Conservation (phyloP, 2,113 vertebrate species). For the Pterocles orientalis region DNA sequence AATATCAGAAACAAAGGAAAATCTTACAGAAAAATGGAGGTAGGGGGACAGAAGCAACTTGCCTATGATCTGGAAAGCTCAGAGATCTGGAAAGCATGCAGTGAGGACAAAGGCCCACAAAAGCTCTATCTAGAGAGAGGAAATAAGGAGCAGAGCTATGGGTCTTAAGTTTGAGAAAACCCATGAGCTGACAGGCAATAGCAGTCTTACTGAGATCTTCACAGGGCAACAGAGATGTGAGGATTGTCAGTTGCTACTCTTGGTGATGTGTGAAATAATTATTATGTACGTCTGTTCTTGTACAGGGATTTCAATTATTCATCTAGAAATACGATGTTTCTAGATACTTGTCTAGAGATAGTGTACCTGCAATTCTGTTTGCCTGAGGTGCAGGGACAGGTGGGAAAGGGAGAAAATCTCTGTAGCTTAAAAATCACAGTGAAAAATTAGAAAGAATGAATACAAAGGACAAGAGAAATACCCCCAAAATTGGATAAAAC, state of each 20-base stretch:
- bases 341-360: not conserved
- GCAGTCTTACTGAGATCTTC: not conserved
- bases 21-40: not conserved
- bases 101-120: not conserved
- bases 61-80: not conserved
- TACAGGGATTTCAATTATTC: not conserved
- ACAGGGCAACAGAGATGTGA: not conserved
- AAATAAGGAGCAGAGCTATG: not conserved
- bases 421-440: not conserved
- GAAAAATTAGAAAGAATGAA: not conserved
- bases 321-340: not conserved
- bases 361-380: not conserved
- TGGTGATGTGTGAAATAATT: not conserved
- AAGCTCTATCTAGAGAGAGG: not conserved
- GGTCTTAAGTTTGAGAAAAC: not conserved
- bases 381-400: not conserved
- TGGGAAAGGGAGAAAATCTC: not conserved
- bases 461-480: not conserved
- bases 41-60: not conserved
- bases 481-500: not conserved
- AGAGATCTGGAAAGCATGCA: not conserved
- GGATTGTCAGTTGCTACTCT: not conserved
- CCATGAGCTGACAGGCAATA: not conserved
- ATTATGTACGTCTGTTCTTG: not conserved
- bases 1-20: not conserved